Conservation (phyloP, 1,140 invertebrate genomes). For the Drosophila nigromelanica region DNA sequence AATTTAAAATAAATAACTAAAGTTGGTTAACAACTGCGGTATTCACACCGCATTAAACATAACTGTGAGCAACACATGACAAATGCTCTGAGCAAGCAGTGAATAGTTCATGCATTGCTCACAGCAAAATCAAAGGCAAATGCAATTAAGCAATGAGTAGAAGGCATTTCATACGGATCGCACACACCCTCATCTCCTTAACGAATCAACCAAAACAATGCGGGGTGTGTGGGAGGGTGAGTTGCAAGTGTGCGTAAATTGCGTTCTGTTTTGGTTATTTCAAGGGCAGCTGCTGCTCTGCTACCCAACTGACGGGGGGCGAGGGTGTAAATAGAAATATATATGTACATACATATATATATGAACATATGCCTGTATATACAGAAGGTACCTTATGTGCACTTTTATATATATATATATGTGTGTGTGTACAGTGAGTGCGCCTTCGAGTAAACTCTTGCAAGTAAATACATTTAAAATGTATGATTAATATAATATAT, state of each 20-base stretch:
- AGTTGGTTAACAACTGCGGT: neutral
- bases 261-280: conserved; percentile 52
- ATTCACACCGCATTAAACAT: neutral
- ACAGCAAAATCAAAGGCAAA: conserved; percentile 14
- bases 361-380: neutral
- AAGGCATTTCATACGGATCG: neutral
- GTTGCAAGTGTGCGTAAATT: conserved; percentile 61
- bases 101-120: neutral
- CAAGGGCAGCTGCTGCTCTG: conserved; percentile 67
- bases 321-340: conserved; percentile 13
- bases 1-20: no score
- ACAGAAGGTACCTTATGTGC: no score
- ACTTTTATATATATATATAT: no score
- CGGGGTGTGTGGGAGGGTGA: neutral
- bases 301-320: conserved; percentile 1
- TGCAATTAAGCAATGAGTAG: conserved; percentile 22
- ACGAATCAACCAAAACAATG: conserved; percentile 19
- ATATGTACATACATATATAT: neutral
- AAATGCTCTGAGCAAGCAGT: neutral
- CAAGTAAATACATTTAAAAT: no score
- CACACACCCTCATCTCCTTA: conserved; percentile 21
- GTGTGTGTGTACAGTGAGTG: neutral
- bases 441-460: neutral
- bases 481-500: no score
- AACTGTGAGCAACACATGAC: neutral